Evolutionary conservation across 2,113 vertebrate genomes (phyloP).

Genomic region (Maccullochella peelii): DNA sequence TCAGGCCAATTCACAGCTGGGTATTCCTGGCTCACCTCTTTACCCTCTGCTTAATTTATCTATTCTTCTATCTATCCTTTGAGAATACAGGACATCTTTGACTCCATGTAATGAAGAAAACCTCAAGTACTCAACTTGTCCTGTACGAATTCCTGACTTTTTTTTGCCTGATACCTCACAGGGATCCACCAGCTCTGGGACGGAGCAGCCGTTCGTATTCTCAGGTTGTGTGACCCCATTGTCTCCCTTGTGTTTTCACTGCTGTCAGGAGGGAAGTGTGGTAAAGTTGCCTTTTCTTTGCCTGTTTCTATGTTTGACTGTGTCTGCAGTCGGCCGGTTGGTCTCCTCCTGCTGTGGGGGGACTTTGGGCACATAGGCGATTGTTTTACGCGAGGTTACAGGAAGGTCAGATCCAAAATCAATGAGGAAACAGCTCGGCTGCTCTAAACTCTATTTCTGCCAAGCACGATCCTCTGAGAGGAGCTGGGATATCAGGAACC

Average conservation of each 20-base stretch:
- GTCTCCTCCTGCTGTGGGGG: constrained; percentile 47
- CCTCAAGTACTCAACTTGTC: background rate
- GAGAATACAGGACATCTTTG: constrained; percentile 34
- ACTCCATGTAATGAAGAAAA: constrained; percentile 28
- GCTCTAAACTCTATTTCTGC: constrained; percentile 79
- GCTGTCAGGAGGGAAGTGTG: constrained; percentile 71
- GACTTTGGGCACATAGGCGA: constrained; percentile 62
- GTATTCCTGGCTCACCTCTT: constrained; percentile 66
- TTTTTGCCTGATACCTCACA: background rate
- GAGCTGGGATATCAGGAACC: constrained; percentile 66
- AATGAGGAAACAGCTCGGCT: constrained; percentile 82
- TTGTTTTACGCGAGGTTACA: constrained; percentile 84
- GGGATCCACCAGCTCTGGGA: constrained; percentile 51
- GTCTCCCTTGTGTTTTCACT: constrained; percentile 62
- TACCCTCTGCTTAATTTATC: constrained; percentile 62
- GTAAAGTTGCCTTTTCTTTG: constrained; percentile 68
- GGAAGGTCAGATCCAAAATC: constrained; percentile 87
- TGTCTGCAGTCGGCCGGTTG: constrained; percentile 6
- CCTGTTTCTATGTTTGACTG: constrained; percentile 66
- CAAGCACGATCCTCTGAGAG: constrained; percentile 72
- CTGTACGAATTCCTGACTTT: background rate
- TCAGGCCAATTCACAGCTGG: constrained; percentile 66
- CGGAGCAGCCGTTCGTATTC: constrained; percentile 18
- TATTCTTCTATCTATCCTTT: constrained; percentile 33
- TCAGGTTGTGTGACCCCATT: constrained; percentile 59